Evolutionary conservation across 2,113 vertebrate species (phyloP).

Genomic region (Parus major): DNA sequence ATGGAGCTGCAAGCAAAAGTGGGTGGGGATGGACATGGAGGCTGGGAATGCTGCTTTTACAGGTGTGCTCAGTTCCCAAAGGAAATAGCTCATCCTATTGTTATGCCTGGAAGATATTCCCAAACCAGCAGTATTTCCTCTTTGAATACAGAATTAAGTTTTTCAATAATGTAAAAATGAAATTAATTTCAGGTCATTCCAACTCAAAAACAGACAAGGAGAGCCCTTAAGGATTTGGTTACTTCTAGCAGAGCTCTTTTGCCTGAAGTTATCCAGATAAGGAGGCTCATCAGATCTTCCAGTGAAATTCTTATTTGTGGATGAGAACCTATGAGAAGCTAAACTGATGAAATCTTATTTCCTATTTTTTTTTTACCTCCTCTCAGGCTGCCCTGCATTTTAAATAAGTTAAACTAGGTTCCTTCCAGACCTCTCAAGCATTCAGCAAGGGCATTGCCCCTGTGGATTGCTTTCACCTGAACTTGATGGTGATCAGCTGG

Average conservation of each 20-base stretch:
- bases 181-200: conserved; percentile 6
- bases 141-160: background rate
- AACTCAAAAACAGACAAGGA: background rate
- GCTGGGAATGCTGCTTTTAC: background rate
- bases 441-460: background rate
- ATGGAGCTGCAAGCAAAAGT: background rate
- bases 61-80: background rate
- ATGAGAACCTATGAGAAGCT: background rate
- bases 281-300: background rate
- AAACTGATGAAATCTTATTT: background rate
- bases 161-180: background rate
- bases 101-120: background rate
- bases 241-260: background rate
- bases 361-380: background rate
- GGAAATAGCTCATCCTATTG: background rate
- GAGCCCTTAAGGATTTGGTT: background rate
- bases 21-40: background rate
- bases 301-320: background rate
- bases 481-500: background rate
- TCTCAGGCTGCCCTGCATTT: background rate
- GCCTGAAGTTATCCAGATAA: background rate
- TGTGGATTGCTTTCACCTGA: background rate
- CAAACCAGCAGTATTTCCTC: background rate
- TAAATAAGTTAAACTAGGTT: background rate
- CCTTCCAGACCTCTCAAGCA: background rate